Conservation (phyloP, 1,140 invertebrate species). For the Oedothorax gibbosus region DNA sequence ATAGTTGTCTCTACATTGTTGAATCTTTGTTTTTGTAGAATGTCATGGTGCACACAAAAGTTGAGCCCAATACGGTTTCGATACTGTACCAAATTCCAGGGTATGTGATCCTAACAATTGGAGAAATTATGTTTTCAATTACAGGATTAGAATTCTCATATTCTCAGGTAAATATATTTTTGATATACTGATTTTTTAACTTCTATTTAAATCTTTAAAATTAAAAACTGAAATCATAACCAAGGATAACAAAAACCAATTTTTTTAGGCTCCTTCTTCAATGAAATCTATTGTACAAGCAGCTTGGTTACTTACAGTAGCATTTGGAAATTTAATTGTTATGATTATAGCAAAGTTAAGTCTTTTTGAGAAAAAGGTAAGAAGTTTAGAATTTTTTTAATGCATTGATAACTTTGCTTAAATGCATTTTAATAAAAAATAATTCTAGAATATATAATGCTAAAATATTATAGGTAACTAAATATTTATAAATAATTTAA, state of each 20-base stretch:
- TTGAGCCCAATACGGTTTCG: conserved; percentile 34
- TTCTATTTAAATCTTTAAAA: background rate
- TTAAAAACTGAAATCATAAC: no score
- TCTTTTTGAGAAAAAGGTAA: conserved; percentile 76
- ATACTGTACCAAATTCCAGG: conserved; percentile 85
- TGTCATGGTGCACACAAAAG: conserved; percentile 8
- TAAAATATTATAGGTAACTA: no score
- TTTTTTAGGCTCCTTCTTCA: conserved; percentile 81
- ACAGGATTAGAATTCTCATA: conserved; percentile 94
- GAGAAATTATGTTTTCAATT: conserved; percentile 88
- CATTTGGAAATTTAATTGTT: conserved; percentile 91
- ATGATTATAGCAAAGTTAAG: conserved; percentile 83
- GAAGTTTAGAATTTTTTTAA: conserved; percentile 19
- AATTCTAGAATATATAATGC: no score
- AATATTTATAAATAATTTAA: no score
- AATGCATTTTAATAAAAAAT: no score
- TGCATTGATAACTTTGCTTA: background rate
- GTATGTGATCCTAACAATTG: conserved; percentile 86
- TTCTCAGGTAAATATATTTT: conserved; percentile 72
- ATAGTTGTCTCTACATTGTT: no score
- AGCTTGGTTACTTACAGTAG: conserved; percentile 88
- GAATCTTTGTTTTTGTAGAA: conserved; percentile 5
- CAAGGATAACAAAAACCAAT: no score
- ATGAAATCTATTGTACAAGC: conserved; percentile 95
- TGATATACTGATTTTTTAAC: background rate